Conservation (phyloP, 2,797 vertebrate genomes). For the Lagocephalus sceleratus region DNA sequence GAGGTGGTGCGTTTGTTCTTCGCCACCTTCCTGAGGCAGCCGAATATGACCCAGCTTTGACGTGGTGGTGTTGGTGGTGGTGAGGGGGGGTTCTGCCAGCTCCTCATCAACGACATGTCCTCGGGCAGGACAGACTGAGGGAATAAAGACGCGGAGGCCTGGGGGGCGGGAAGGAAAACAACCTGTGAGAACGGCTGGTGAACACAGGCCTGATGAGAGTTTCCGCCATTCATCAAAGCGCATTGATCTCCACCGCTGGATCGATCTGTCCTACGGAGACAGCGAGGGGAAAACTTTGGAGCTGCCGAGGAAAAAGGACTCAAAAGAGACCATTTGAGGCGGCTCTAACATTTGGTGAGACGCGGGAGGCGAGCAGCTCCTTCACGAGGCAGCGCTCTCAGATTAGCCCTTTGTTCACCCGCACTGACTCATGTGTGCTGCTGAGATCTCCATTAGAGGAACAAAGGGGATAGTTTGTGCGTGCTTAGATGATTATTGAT, state of each 20-base stretch:
- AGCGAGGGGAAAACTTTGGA: no score
- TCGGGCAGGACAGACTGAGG: conserved; percentile 24
- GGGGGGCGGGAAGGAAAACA: not conserved
- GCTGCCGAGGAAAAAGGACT: conserved; percentile 3
- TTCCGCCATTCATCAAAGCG: not conserved
- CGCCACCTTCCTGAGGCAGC: no score
- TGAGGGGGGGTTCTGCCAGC: conserved; percentile 20
- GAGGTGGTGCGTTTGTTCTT: no score
- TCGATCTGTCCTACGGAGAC: conserved; percentile 38
- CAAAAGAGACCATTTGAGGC: conserved; percentile 26
- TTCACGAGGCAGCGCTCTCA: conserved; percentile 53
- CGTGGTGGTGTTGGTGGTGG: conserved; percentile 13
- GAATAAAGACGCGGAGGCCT: conserved; percentile 21
- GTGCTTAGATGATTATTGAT: conserved; percentile 32
- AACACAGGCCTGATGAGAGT: not conserved
- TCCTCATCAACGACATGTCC: conserved; percentile 15
- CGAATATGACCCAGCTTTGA: conserved; percentile 3
- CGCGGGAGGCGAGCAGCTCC: conserved; percentile 16
- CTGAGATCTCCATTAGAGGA: conserved; percentile 34
- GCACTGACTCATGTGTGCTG: conserved; percentile 43
- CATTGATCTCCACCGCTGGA: conserved; percentile 35
- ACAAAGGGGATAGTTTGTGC: conserved; percentile 17
- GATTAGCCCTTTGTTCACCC: conserved; percentile 48
- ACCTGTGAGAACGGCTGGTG: not conserved
- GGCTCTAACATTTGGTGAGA: conserved; percentile 42